A percentile compares a stretch with the other conserved stretches of the same genome.
These are phyloP conservation scores for Caenorhabditis elegans DNA, from an alignment of 1,140 invertebrate genomes.

Conservation along the genomic window DNA sequence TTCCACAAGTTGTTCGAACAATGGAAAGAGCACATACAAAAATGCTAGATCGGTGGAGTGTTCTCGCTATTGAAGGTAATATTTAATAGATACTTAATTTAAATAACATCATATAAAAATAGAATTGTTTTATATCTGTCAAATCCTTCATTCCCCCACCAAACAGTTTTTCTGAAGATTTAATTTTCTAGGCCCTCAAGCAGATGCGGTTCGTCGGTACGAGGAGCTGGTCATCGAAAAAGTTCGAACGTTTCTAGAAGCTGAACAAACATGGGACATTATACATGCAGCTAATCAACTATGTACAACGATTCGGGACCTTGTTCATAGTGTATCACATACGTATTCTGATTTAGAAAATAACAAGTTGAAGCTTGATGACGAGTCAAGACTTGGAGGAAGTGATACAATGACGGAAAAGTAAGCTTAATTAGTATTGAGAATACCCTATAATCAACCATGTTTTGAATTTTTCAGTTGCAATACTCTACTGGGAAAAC, in stretches of 20 bases:
- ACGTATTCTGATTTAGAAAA: neutral
- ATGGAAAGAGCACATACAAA: slow-evolving; percentile 92
- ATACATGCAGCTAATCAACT: slow-evolving; percentile 59
- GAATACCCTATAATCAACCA: too few relatives aligned
- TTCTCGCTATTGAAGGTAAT: slow-evolving; percentile 38
- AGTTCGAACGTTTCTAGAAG: slow-evolving; percentile 46
- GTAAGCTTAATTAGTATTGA: too few relatives aligned
- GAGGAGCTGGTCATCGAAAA: slow-evolving; percentile 68
- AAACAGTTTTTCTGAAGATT: neutral
- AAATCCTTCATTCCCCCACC: too few relatives aligned
- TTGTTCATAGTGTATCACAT: neutral
- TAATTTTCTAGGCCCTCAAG: slow-evolving; percentile 69
- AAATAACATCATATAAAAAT: neutral
- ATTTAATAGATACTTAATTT: neutral
- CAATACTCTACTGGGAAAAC: slow-evolving; percentile 24
- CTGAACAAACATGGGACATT: slow-evolving; percentile 47
- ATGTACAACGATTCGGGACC: slow-evolving; percentile 63
- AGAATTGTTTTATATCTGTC: neutral
- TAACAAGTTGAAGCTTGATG: neutral
- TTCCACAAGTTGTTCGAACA: slow-evolving; percentile 85
- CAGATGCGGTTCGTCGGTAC: slow-evolving; percentile 73
- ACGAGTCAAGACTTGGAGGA: neutral
- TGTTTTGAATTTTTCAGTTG: too few relatives aligned
- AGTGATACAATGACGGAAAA: slow-evolving; percentile 34
- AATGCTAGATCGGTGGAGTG: slow-evolving; percentile 81